Evolutionary conservation across 2,113 vertebrate species (phyloP).

Genomic region (Hirundichthys speculiger): DNA sequence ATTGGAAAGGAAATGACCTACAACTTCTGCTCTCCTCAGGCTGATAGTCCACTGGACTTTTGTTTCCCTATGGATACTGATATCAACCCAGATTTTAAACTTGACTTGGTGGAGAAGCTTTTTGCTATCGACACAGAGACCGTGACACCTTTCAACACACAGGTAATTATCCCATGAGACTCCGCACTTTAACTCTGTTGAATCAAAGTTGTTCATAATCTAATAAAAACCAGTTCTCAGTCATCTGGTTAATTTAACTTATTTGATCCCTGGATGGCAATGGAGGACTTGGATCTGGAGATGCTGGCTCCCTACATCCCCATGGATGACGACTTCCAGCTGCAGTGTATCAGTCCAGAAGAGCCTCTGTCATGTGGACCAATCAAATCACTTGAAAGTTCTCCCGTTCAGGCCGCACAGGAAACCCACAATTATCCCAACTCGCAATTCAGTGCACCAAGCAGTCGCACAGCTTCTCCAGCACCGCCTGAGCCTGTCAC

Average conservation of each 20-base stretch:
- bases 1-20: background rate
- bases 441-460: conserved; percentile 75
- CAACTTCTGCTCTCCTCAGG: conserved; percentile 74
- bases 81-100: conserved; percentile 91
- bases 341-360: conserved; percentile 85
- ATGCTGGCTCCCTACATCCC: conserved; percentile 98
- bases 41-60: conserved; percentile 85
- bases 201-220: background rate
- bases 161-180: conserved; percentile 77
- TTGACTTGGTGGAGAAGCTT: conserved; percentile 96
- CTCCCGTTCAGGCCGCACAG: conserved; percentile 67
- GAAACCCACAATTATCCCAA: conserved; percentile 77
- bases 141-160: conserved; percentile 89
- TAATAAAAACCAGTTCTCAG: background rate
- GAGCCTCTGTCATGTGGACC: conserved; percentile 79
- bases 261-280: conserved; percentile 52
- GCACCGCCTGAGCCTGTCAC: conserved; percentile 40
- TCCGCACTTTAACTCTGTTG: background rate
- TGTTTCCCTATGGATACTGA: conserved; percentile 92
- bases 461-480: conserved; percentile 83
- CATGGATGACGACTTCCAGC: conserved; percentile 98
- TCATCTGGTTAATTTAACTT: background rate
- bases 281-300: conserved; percentile 91
- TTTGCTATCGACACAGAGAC: conserved; percentile 96
- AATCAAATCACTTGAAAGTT: conserved; percentile 72